A percentile compares a stretch with the other conserved stretches of the same genome.
Conservation (phyloP, 2,797 vertebrate genomes). For the Bovichtus diacanthus region DNA sequence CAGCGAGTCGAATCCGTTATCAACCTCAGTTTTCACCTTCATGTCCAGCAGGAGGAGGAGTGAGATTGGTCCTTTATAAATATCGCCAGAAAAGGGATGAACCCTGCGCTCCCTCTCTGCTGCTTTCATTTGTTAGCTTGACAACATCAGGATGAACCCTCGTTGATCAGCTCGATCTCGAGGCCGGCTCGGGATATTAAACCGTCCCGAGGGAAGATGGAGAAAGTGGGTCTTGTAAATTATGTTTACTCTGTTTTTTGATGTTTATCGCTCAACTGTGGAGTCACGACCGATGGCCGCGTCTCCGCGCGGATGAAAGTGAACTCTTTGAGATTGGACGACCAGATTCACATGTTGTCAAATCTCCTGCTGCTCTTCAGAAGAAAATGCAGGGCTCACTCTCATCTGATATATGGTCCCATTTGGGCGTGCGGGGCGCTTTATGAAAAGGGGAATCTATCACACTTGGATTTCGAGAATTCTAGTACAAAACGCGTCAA, state of each 20-base stretch:
- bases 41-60: conserved; percentile 59
- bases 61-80: conserved; percentile 61
- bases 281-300: conserved; percentile 20
- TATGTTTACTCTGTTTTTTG: conserved; percentile 52
- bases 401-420: background rate
- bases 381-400: background rate
- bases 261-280: conserved; percentile 39
- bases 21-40: conserved; percentile 65
- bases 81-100: conserved; percentile 40
- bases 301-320: conserved; percentile 39
- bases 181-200: conserved; percentile 62
- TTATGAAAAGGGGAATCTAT: background rate
- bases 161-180: conserved; percentile 57
- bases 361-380: conserved; percentile 17
- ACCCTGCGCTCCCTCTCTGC: conserved; percentile 38
- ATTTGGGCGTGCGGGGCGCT: background rate
- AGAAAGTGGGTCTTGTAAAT: conserved; percentile 49
- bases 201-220: background rate
- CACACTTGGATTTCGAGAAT: background rate
- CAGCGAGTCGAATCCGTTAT: conserved; percentile 64
- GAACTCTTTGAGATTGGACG: conserved; percentile 39
- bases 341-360: conserved; percentile 9
- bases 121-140: conserved; percentile 64
- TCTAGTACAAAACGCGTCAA: background rate
- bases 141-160: conserved; percentile 56